Conservation (phyloP, 1,140 invertebrate species). For the Anastrepha obliqua region DNA sequence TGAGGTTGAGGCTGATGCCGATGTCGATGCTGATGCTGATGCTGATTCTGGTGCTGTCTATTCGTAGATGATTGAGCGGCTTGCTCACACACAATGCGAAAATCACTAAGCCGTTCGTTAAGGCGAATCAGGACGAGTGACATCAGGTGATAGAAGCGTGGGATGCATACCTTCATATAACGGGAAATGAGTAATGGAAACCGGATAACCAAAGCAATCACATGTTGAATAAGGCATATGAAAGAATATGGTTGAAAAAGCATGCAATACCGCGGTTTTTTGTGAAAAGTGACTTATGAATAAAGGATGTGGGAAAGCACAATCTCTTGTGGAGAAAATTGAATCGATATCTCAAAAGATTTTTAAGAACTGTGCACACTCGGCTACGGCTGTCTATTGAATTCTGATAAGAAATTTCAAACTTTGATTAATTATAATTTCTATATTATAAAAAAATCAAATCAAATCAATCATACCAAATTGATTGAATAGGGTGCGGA, state of each 20-base stretch:
- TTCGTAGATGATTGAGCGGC: not conserved
- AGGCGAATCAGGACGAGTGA: not conserved
- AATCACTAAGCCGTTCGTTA: not conserved
- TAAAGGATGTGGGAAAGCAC: not conserved
- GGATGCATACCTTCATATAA: not conserved
- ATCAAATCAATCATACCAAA: no score
- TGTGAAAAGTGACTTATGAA: not conserved
- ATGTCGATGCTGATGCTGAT: no score
- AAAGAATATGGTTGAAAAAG: conserved; percentile 10
- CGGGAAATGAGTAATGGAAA: not conserved
- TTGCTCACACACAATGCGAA: not conserved
- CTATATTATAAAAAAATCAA: no score
- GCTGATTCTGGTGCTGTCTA: not conserved
- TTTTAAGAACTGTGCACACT: not conserved
- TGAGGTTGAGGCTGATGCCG: no score
- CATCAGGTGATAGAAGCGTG: not conserved
- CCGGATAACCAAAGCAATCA: not conserved
- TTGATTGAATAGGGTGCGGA: no score
- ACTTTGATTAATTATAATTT: no score
- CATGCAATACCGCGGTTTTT: not conserved
- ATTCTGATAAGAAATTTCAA: not conserved
- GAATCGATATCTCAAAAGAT: not conserved
- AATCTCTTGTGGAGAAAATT: not conserved
- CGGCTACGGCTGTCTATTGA: not conserved
- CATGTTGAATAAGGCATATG: not conserved